Percentiles rank a stretch among this genome's conserved stretches.
Evolutionary conservation across 2,888 invertebrate species (phyloP).

Genomic region (Hypselothyrea guttata): DNA sequence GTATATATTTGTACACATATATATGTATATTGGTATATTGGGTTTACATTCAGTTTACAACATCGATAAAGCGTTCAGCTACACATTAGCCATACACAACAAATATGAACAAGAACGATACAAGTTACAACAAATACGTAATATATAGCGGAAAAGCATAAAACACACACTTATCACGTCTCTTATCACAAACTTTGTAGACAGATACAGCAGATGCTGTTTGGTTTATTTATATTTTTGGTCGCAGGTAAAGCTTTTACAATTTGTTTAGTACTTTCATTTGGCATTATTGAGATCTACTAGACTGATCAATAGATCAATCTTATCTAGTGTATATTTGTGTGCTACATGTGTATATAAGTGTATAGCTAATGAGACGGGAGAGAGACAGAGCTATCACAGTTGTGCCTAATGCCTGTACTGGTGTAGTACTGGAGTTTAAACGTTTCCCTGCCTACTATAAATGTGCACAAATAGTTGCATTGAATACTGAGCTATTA

Average conservation of each 20-base stretch:
- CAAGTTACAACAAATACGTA: constrained; percentile 15
- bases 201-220: constrained; percentile 4
- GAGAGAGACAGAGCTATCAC: constrained; percentile 27
- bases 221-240: constrained; percentile 4
- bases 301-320: neutral
- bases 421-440: too few species aligned
- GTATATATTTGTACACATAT: constrained; percentile 13
- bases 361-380: neutral
- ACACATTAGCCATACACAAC: constrained; percentile 30
- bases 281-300: constrained; percentile 6
- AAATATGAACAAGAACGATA: constrained; percentile 20
- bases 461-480: too few species aligned
- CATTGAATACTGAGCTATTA: too few species aligned
- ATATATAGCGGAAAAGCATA: constrained; percentile 35
- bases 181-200: constrained; percentile 38
- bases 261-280: neutral
- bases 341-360: constrained; percentile 2
- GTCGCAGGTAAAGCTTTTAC: constrained; percentile 25
- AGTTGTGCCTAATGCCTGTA: constrained; percentile 31
- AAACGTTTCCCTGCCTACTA: too few species aligned
- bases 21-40: constrained; percentile 13
- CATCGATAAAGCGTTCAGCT: constrained; percentile 56
- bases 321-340: neutral
- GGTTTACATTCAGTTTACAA: constrained; percentile 52
- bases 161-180: constrained; percentile 29